Evolutionary conservation across 2,113 vertebrate species (phyloP), one percentile per base, ranked within the genome.

Genomic region (Colinus virginianus): DNA sequence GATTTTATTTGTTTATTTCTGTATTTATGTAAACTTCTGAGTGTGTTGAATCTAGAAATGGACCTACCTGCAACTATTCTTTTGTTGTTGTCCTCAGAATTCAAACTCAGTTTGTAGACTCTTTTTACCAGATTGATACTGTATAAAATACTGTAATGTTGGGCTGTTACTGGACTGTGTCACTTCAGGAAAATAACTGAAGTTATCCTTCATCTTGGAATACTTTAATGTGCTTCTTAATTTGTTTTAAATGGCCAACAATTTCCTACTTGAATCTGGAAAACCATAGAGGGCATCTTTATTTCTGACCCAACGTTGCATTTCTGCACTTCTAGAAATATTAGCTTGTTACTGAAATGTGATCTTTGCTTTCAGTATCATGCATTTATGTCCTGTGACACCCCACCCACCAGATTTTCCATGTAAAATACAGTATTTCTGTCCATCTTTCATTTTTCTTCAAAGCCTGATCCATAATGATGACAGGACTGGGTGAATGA

Each of bases 131-230:
- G 94, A 94, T 94, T 91, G 89, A 69, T 67, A 58, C 77, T 90
- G 43, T 4, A 1, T 95, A 96, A 93, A 91, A 88, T 67, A 80
- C 87, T 96, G 72, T 90, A 94, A 63, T 88, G 67, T 96, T 93
- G 87, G 88, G 82, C 76, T 96, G 66, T 95, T 97, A 88, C 67
- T 91, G 94, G 87, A 87, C 95, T 96, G 87, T 97, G 94, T 97
- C 95, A 97, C 94, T 96, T 96, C 88, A 96, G 84, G 80, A 94
- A 96, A 95, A 96, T 97, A 97, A 97, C 95, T 97, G 96, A 97
- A 88, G 87, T 80, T 96, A 95, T 91, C 88, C 95, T 96, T 97
- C 77, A 94, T 91, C 92, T 94, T 83, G 75, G 97, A 95, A 93
- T 94, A 85, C 87, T 96, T 97, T 97, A 97, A 88, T 76, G 90